These are phyloP conservation scores for Drosophila parabipectinata DNA, from an alignment of 1,140 invertebrate genomes.

Conservation along the genomic window DNA sequence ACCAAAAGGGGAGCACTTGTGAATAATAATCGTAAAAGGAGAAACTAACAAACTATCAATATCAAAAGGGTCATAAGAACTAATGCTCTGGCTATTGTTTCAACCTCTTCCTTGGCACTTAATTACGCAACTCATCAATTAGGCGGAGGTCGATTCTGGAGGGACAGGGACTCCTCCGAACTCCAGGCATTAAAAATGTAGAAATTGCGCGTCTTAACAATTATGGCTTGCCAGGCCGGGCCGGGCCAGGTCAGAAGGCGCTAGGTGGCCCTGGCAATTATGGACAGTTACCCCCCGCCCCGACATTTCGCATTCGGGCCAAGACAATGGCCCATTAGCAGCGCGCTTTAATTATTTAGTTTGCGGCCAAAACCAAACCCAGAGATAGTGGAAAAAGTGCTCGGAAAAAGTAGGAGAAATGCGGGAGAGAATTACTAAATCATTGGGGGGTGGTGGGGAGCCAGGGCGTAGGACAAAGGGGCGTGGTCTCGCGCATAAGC, in stretches of 20 bases:
- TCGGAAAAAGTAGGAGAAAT: constrained; percentile 20
- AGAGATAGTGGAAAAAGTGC: constrained; percentile 38
- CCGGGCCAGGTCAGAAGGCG: constrained; percentile 29
- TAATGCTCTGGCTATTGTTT: constrained; percentile 60
- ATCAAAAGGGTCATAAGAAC: constrained; percentile 48
- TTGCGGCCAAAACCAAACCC: constrained; percentile 56
- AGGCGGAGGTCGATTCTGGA: constrained; percentile 31
- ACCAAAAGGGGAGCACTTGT: constrained; percentile 6
- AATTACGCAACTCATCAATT: constrained; percentile 83
- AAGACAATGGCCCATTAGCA: constrained; percentile 80
- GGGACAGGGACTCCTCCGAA: constrained; percentile 2
- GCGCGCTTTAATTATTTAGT: constrained; percentile 81
- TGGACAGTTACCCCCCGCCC: constrained; percentile 59
- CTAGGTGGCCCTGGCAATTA: constrained; percentile 66
- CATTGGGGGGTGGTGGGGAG: constrained; percentile 15
- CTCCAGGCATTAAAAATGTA: constrained; percentile 73
- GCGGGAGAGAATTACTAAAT: constrained; percentile 37
- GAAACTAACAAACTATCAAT: constrained; percentile 57
- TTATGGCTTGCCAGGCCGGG: constrained; percentile 53
- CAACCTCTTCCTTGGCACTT: constrained; percentile 72
- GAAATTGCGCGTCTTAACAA: constrained; percentile 81
- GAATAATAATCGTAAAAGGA: constrained; percentile 50
- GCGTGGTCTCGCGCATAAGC: constrained; percentile 25
- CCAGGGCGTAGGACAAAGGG: constrained; percentile 24
- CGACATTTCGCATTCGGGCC: constrained; percentile 18